Conservation (phyloP, 2,797 vertebrate genomes). For the Coccyzus lansbergi region DNA sequence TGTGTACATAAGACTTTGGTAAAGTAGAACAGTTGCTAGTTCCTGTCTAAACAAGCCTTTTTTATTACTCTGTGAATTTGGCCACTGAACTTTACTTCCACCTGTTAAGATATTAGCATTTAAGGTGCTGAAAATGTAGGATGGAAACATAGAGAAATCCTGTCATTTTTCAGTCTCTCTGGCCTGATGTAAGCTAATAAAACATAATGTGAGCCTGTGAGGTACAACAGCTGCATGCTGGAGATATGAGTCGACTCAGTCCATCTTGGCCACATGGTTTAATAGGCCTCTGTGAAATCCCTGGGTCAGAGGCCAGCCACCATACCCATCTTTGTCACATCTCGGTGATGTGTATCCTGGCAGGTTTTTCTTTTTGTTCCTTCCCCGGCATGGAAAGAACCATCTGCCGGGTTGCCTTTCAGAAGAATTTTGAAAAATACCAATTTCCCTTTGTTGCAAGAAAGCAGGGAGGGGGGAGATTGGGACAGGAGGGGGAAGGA, state of each 20-base stretch:
- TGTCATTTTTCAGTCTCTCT: background rate
- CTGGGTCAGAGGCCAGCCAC: slow-evolving; percentile 75
- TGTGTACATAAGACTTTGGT: background rate
- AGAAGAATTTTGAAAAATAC: slow-evolving; percentile 78
- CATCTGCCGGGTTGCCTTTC: slow-evolving; percentile 82
- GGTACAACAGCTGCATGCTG: slow-evolving; percentile 69
- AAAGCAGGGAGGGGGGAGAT: background rate
- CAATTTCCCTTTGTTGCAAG: slow-evolving; percentile 80
- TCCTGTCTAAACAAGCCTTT: background rate
- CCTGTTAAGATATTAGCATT: background rate
- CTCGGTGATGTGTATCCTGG: slow-evolving; percentile 75
- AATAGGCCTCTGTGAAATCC: slow-evolving; percentile 75
- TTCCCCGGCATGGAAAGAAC: slow-evolving; percentile 65
- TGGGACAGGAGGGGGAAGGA: slow-evolving; percentile 42
- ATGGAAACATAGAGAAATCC: background rate
- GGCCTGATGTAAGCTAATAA: background rate
- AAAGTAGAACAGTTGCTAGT: background rate
- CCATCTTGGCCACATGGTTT: slow-evolving; percentile 71
- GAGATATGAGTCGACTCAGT: slow-evolving; percentile 30
- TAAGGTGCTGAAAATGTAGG: background rate
- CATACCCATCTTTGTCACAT: slow-evolving; percentile 77
- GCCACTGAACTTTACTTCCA: background rate
- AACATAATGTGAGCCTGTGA: background rate
- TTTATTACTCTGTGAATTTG: background rate
- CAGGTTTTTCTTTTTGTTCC: slow-evolving; percentile 73